phyloP scores from a whole-genome alignment of 1,140 invertebrate genomes.

The Bombus consobrinus region DNA sequence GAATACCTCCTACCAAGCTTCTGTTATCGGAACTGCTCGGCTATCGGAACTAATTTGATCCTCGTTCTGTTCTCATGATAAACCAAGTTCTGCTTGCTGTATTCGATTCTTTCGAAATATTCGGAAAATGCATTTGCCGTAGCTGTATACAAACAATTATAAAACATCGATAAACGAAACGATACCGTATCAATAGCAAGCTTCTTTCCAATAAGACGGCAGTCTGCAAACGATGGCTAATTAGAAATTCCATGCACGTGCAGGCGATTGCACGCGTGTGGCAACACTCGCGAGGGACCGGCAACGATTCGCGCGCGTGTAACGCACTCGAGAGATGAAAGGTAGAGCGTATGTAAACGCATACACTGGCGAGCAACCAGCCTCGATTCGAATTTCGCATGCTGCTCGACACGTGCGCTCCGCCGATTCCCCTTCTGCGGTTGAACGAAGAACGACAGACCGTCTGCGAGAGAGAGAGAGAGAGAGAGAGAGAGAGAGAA shows the following conservation, averaged over 20 bases:
- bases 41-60: too few relatives aligned
- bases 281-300: not conserved
- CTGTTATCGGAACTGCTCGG: too few relatives aligned
- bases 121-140: too few relatives aligned
- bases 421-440: slow-evolving; percentile 53
- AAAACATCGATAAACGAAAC: too few relatives aligned
- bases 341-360: slow-evolving; percentile 28
- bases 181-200: too few relatives aligned
- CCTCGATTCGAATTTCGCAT: slow-evolving; percentile 64
- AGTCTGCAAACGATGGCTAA: not conserved
- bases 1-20: too few relatives aligned
- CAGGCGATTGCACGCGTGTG: not conserved
- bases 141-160: too few relatives aligned
- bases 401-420: slow-evolving; percentile 69
- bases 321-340: not conserved
- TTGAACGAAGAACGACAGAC: slow-evolving; percentile 43
- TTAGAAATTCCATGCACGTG: slow-evolving; percentile 34
- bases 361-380: not conserved
- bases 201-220: too few relatives aligned
- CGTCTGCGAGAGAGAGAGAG: slow-evolving; percentile 14
- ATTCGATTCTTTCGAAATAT: too few relatives aligned
- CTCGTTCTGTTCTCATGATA: too few relatives aligned
- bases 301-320: slow-evolving; percentile 40
- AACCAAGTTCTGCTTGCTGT: too few relatives aligned
- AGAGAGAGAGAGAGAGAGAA: not conserved